Conservation (phyloP, 2,113 vertebrate species). For the Larimichthys crocea region DNA sequence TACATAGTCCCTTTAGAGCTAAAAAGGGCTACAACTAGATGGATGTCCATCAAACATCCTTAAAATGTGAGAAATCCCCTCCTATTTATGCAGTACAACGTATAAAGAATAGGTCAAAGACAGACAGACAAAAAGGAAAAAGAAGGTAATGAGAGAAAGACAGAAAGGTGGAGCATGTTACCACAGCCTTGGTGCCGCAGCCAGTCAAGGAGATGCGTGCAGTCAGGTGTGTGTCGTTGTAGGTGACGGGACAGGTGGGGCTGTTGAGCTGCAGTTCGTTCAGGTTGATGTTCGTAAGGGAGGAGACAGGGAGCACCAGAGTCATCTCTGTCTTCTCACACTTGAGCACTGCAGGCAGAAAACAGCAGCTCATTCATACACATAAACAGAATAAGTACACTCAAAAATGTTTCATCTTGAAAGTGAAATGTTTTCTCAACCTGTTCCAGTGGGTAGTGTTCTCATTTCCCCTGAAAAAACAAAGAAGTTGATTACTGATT, state of each 20-base stretch:
- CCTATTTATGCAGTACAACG: too few relatives aligned
- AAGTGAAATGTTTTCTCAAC: conserved; percentile 38
- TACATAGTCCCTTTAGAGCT: too few relatives aligned
- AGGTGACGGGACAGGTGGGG: conserved; percentile 70
- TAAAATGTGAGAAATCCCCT: too few relatives aligned
- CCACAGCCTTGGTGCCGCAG: conserved; percentile 81
- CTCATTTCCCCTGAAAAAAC: conserved; percentile 69
- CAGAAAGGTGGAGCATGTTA: conserved; percentile 38
- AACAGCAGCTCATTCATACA: not conserved
- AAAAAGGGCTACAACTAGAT: too few relatives aligned
- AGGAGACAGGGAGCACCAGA: conserved; percentile 73
- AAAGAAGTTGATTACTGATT: conserved; percentile 15
- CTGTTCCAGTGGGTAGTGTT: conserved; percentile 76
- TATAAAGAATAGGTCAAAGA: not conserved
- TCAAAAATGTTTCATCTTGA: accelerated
- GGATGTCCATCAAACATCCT: too few relatives aligned
- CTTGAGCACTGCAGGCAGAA: conserved; percentile 66
- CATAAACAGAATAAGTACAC: not conserved
- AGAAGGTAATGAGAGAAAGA: not conserved
- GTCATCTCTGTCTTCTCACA: conserved; percentile 73
- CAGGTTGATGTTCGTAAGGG: conserved; percentile 62
- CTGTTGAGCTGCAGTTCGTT: conserved; percentile 79
- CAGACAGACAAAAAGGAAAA: not conserved
- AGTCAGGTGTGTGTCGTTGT: conserved; percentile 77
- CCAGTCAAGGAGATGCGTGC: conserved; percentile 67